phyloP scores from a whole-genome alignment of 2,888 invertebrate genomes.

The Blomia tropicalis region DNA sequence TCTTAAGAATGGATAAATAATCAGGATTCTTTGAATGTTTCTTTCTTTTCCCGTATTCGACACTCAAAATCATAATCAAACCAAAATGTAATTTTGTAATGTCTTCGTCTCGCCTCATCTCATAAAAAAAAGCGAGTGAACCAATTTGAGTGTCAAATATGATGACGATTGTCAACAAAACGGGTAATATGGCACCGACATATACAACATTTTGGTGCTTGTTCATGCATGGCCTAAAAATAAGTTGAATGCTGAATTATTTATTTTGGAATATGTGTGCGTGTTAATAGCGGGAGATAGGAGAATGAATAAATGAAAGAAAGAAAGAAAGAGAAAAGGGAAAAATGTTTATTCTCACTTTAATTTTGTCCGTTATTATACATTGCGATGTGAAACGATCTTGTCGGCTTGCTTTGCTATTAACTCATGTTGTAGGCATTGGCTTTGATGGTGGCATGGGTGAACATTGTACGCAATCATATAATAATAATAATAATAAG shows the following conservation, averaged over 20 bases:
- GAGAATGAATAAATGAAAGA: too few species aligned
- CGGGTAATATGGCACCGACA: too few species aligned
- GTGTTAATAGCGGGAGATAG: too few species aligned
- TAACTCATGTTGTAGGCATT: too few species aligned
- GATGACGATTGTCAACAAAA: background rate
- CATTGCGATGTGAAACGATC: background rate
- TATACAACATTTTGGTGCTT: too few species aligned
- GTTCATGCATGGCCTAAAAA: conserved; percentile 2
- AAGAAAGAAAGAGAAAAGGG: too few species aligned
- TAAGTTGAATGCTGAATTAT: conserved; percentile 7
- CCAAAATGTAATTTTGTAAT: background rate
- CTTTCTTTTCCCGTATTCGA: background rate
- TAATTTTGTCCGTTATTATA: background rate
- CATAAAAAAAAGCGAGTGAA: too few species aligned
- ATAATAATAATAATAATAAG: conserved; percentile 8
- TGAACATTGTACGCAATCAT: too few species aligned
- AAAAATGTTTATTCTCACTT: too few species aligned
- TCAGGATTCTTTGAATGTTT: background rate
- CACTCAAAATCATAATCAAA: background rate
- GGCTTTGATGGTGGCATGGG: too few species aligned
- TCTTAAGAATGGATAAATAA: background rate
- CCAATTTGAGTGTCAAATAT: background rate
- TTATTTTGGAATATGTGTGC: background rate
- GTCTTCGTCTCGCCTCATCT: too few species aligned
- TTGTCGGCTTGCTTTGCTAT: too few species aligned